Evolutionary conservation across 2,888 invertebrate genomes (phyloP), one percentile per base, ranked within the genome.

Genomic region (Mylabris sibirica): DNA sequence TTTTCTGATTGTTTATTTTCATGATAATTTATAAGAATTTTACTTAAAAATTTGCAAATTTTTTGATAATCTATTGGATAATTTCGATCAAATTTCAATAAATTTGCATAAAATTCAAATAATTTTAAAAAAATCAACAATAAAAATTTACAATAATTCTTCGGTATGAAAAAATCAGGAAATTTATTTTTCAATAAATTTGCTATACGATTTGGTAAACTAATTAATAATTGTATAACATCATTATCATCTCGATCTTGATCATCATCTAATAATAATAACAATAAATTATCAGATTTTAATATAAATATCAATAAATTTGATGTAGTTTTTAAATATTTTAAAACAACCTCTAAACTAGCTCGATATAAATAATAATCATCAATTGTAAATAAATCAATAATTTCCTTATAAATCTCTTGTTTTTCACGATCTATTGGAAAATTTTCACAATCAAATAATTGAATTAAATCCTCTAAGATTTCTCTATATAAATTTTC

Each of bases 121-220:
- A 87, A 84, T 75, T 90, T 87, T 0, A 90, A 75, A 3, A 92
- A 81, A 75, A 92, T 91, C 70, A 88, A 88, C 26, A 89, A 83
- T 0, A 94, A 76, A 59, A 89, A 82, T 64, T 87, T 89, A 0
- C 89, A 86, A 80, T 89, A 93, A 24, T 85, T 86, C 17, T 87
- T 85, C 0, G 88, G 85, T 0, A 87, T 83, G 78, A 92, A 93
- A 20, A 87, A 85, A 68, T 87, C 85, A 0, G 90, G 88, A 5
- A 89, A 85, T 35, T 88, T 84, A 1, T 84, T 85, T 70, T 89
- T 84, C 34, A 90, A 75, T 75, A 87, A 87, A 79, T 95, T 95
- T 9, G 93, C 92, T 57, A 94, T 85, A 73, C 91, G 86, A 76
- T 87, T 90, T 0, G 95, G 94, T 63, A 95, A 76, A 1, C 92